Conservation (phyloP, 2,888 invertebrate genomes). For the Stenodema calcarata region DNA sequence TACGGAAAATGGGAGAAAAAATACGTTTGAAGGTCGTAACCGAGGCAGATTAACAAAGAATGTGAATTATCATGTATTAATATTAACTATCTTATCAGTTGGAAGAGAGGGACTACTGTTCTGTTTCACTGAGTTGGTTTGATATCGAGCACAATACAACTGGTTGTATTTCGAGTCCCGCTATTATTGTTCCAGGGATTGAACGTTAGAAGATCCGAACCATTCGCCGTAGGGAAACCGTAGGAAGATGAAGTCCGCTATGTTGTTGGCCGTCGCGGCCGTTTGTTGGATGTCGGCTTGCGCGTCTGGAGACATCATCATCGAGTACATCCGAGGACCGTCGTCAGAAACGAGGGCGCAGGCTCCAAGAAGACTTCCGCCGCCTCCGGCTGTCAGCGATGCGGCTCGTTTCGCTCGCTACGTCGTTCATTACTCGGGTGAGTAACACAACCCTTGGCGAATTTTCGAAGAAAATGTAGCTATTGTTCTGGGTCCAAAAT, state of each 20-base stretch:
- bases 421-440: conserved; percentile 74
- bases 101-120: neutral
- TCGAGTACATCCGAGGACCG: neutral
- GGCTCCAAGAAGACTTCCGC: neutral
- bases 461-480: too few relatives aligned
- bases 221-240: neutral
- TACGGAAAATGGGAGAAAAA: neutral
- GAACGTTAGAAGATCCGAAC: neutral
- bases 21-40: neutral
- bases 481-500: too few relatives aligned
- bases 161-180: neutral
- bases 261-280: neutral
- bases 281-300: neutral
- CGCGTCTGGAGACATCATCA: neutral
- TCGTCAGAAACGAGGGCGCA: neutral
- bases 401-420: conserved; percentile 75
- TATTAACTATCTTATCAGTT: conserved; percentile 5
- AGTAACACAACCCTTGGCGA: too few relatives aligned
- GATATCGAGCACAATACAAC: neutral
- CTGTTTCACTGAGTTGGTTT: neutral
- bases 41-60: neutral
- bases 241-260: neutral
- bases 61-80: neutral
- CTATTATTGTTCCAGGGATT: neutral
- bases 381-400: conserved; percentile 68